A percentile compares a stretch with the other conserved stretches of the same genome.
Evolutionary conservation across 2,797 vertebrate species (phyloP).

Genomic region (Oreonectes daqikongensis): DNA sequence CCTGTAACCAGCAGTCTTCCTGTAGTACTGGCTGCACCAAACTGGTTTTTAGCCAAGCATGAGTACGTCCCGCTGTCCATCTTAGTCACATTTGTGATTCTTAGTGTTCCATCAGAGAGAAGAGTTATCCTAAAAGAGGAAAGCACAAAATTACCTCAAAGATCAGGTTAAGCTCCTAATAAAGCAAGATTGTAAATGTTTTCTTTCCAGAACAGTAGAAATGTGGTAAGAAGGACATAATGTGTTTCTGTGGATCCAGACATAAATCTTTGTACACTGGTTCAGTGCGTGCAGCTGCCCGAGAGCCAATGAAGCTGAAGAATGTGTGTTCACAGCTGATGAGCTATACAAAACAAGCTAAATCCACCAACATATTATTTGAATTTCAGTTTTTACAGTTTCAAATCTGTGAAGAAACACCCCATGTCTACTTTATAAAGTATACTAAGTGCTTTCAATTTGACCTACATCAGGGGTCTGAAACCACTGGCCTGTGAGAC

Average conservation of each 20-base stretch:
- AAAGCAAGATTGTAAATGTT: conserved; percentile 27
- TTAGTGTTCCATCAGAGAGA: conserved; percentile 85
- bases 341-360: conserved; percentile 25
- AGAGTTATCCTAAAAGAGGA: conserved; percentile 78
- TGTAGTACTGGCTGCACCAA: conserved; percentile 88
- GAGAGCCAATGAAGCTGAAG: conserved; percentile 28
- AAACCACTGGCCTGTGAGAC: not conserved
- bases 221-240: conserved; percentile 9
- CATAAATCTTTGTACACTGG: conserved; percentile 41
- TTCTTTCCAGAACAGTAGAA: conserved; percentile 42
- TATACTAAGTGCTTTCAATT: not conserved
- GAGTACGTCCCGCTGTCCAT: conserved; percentile 87
- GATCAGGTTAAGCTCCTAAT: conserved; percentile 32
- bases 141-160: conserved; percentile 39
- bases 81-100: conserved; percentile 88
- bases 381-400: conserved; percentile 24
- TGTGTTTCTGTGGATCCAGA: conserved; percentile 42
- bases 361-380: conserved; percentile 24
- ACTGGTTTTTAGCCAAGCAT: conserved; percentile 90
- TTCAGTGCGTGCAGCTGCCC: conserved; percentile 18
- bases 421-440: not conserved
- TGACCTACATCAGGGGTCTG: not conserved
- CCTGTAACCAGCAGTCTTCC: conserved; percentile 88
- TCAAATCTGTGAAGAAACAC: too few relatives aligned
- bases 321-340: conserved; percentile 38